These are phyloP conservation scores for Scotopteryx bipunctaria DNA, from an alignment of 2,888 invertebrate genomes.

Conservation along the genomic window DNA sequence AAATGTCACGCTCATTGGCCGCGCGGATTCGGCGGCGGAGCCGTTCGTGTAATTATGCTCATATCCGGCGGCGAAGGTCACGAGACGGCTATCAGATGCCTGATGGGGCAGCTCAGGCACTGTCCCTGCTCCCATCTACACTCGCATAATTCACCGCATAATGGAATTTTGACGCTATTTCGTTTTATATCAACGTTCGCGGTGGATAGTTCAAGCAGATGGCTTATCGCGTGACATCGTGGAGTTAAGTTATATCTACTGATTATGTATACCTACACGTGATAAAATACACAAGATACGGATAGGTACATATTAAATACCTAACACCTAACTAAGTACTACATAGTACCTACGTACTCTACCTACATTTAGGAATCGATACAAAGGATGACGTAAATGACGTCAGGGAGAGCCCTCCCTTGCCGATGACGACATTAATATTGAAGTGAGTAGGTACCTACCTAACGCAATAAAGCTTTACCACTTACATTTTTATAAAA, in stretches of 20 bases:
- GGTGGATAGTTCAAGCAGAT: constrained; percentile 4
- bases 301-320: no score
- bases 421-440: neutral
- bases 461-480: neutral
- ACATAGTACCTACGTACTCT: neutral
- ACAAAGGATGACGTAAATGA: neutral
- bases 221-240: neutral
- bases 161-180: constrained; percentile 24
- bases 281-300: no score
- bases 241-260: neutral
- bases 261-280: no score
- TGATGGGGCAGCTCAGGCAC: constrained; percentile 18
- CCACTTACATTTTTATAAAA: neutral
- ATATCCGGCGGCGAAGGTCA: constrained; percentile 16
- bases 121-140: constrained; percentile 18
- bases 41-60: constrained; percentile 10
- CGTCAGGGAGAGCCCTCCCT: neutral
- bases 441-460: neutral
- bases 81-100: constrained; percentile 17
- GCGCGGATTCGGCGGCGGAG: constrained; percentile 18
- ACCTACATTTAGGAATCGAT: no score
- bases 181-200: constrained; percentile 1
- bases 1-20: constrained; percentile 24
- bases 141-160: constrained; percentile 11
- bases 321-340: neutral